phyloP scores from a whole-genome alignment of 23 tunicate species.

The Halocynthia aurantium region DNA sequence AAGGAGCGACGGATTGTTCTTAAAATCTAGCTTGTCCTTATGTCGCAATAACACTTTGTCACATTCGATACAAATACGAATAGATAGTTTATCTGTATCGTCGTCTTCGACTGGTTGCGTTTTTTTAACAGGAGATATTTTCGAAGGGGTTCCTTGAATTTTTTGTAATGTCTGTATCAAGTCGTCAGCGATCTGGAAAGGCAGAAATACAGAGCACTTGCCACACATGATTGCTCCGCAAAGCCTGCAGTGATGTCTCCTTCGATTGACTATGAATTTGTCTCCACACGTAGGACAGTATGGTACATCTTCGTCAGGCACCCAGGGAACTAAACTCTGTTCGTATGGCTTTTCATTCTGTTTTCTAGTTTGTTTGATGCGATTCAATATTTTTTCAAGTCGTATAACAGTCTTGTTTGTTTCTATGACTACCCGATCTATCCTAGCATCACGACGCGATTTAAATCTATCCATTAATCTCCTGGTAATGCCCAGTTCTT shows the following conservation, averaged over 20 bases:
- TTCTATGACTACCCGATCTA: slow-evolving; percentile 84
- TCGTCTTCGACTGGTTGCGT: not conserved
- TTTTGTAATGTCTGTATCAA: not conserved
- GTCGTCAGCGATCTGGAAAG: slow-evolving; percentile 53
- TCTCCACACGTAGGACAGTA: slow-evolving; percentile 90
- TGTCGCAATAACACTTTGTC: slow-evolving; percentile 38
- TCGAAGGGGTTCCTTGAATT: not conserved
- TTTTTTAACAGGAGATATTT: not conserved
- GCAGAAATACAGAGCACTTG: slow-evolving; percentile 66
- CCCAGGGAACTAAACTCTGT: slow-evolving; percentile 84
- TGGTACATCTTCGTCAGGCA: slow-evolving; percentile 84
- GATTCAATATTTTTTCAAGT: slow-evolving; percentile 64
- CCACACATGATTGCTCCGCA: slow-evolving; percentile 95
- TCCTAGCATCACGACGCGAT: slow-evolving; percentile 69
- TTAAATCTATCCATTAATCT: slow-evolving; percentile 52
- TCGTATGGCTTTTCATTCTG: slow-evolving; percentile 38
- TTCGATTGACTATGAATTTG: slow-evolving; percentile 51
- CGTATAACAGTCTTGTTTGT: slow-evolving; percentile 84
- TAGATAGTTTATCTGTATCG: slow-evolving; percentile 14
- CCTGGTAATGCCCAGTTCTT: slow-evolving; percentile 51
- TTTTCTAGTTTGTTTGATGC: no score
- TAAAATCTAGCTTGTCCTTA: slow-evolving; percentile 50
- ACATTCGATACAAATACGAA: slow-evolving; percentile 74
- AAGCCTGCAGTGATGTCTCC: slow-evolving; percentile 88
- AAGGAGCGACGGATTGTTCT: slow-evolving; percentile 39